These are phyloP conservation scores for Propithecus perrieri DNA, from an alignment of 2,797 vertebrate genomes.

Conservation along the genomic window DNA sequence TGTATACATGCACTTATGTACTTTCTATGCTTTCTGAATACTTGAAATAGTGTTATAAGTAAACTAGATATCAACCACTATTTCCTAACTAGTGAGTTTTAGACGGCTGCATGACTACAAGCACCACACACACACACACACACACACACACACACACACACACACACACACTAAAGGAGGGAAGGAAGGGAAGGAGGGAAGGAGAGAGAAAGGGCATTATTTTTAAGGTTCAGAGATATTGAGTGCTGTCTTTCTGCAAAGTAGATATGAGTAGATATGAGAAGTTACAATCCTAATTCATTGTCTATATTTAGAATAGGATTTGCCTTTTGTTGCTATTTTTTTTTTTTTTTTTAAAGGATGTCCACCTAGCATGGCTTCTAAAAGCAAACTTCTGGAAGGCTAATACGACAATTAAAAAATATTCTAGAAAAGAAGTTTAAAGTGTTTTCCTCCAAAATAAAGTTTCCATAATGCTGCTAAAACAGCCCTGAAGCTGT, in stretches of 20 bases:
- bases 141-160: no score
- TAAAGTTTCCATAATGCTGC: neutral
- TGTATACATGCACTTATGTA: neutral
- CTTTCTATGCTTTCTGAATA: neutral
- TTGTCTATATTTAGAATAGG: neutral
- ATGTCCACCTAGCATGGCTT: neutral
- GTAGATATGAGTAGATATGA: neutral
- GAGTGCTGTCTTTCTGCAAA: neutral
- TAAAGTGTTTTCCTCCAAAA: neutral
- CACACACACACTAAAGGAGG: no score
- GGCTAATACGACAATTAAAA: neutral
- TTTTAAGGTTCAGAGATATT: neutral
- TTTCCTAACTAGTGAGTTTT: neutral
- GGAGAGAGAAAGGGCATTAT: neutral
- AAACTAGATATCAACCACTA: neutral
- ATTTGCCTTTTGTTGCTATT: neutral
- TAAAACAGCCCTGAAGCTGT: neutral
- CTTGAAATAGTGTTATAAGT: neutral
- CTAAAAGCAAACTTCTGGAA: neutral
- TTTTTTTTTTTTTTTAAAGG: neutral
- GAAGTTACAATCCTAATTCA: neutral
- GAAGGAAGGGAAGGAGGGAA: fast-evolving
- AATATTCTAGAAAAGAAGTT: neutral
- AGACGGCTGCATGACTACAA: neutral
- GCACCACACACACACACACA: neutral